Evolutionary conservation across 2,113 vertebrate genomes (phyloP).

Genomic region (Acrocephalus arundinaceus): DNA sequence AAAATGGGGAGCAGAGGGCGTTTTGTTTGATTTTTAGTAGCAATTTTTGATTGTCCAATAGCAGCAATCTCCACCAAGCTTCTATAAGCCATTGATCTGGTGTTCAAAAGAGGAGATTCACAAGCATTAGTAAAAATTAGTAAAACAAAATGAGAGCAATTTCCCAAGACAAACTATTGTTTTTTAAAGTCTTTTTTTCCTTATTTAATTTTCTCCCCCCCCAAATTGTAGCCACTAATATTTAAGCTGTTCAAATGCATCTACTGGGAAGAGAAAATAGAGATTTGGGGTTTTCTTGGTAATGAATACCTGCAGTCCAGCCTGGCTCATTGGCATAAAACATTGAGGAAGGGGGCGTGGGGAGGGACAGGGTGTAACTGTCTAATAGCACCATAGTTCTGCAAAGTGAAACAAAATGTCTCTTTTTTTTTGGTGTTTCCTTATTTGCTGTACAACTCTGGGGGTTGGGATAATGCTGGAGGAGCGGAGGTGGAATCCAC

Average conservation of each 20-base stretch:
- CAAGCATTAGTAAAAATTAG: not conserved
- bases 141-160: not conserved
- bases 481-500: not conserved
- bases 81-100: not conserved
- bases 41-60: not conserved
- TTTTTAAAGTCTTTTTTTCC: not conserved
- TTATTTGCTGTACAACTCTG: not conserved
- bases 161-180: not conserved
- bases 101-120: not conserved
- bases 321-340: not conserved
- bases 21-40: not conserved
- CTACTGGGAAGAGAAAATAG: slow-evolving; percentile 17
- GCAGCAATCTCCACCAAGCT: not conserved
- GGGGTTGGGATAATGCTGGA: not conserved
- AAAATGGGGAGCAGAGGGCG: not conserved
- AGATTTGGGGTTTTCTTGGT: not conserved
- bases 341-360: not conserved
- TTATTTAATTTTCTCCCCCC: too few species aligned
- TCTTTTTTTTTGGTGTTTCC: not conserved
- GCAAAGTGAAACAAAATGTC: not conserved
- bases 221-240: slow-evolving; percentile 21
- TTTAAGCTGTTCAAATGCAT: slow-evolving; percentile 20
- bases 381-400: not conserved
- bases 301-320: not conserved
- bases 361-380: not conserved